Evolutionary conservation across 2,888 invertebrate species (phyloP).

Genomic region (Morpho helenor): DNA sequence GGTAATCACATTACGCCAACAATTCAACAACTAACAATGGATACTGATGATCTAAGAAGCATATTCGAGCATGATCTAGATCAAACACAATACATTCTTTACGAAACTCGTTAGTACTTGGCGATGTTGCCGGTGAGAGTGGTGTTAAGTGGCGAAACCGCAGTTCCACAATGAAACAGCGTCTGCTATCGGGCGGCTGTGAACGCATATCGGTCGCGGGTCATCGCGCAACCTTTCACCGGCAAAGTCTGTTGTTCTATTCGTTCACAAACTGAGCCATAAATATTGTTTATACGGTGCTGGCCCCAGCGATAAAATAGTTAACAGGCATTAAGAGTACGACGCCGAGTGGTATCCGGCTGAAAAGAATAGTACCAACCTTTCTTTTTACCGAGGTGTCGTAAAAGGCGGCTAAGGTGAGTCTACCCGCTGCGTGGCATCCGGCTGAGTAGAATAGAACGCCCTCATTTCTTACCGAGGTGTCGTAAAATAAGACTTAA

Average conservation of each 20-base stretch:
- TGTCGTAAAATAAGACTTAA: too few species aligned
- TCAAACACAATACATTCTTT: slow-evolving; percentile 67
- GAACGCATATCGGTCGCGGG: slow-evolving; percentile 44
- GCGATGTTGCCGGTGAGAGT: slow-evolving; percentile 68
- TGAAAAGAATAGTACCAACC: too few species aligned
- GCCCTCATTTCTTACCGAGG: too few species aligned
- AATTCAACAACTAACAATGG: slow-evolving; percentile 37
- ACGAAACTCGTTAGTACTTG: slow-evolving; percentile 66
- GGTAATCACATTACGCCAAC: slow-evolving; percentile 11
- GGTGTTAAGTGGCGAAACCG: slow-evolving; percentile 68
- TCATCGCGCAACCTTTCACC: slow-evolving; percentile 69
- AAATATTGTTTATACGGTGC: not conserved
- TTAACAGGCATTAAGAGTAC: too few species aligned
- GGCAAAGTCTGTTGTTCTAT: slow-evolving; percentile 13
- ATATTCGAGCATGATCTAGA: slow-evolving; percentile 57
- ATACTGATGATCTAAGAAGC: slow-evolving; percentile 40
- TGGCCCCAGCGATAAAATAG: too few species aligned
- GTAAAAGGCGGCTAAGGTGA: too few species aligned
- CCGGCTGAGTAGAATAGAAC: too few species aligned
- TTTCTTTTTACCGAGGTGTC: too few species aligned
- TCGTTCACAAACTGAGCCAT: not conserved
- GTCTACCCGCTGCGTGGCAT: too few species aligned
- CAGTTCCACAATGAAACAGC: slow-evolving; percentile 50
- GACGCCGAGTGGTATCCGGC: too few species aligned
- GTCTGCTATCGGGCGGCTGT: slow-evolving; percentile 37